These are phyloP conservation scores for Tympanoctomys barrerae DNA, from an alignment of 2,797 vertebrate genomes.

Conservation along the genomic window DNA sequence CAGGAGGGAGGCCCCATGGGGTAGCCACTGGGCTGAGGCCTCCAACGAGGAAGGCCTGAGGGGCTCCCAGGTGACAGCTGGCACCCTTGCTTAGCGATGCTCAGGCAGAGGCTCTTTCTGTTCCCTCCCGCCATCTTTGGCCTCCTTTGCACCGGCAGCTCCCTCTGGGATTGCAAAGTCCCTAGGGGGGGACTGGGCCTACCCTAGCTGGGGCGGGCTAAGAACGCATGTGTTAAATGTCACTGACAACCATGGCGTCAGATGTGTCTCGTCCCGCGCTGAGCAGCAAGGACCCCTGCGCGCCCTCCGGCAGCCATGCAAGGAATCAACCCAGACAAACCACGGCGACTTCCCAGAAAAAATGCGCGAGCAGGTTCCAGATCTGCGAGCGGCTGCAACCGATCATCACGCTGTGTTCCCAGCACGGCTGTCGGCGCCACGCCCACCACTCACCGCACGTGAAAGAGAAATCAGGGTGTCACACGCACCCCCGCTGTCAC, in stretches of 20 bases:
- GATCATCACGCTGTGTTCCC: background rate
- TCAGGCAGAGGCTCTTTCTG: background rate
- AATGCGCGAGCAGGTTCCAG: background rate
- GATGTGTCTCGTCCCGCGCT: background rate
- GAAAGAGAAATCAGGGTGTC: background rate
- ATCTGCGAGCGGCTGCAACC: background rate
- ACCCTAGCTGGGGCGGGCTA: background rate
- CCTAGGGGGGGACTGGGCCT: background rate
- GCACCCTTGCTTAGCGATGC: background rate
- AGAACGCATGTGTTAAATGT: background rate
- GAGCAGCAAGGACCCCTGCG: background rate
- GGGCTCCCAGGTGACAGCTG: no score
- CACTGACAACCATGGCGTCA: background rate
- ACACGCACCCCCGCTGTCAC: background rate
- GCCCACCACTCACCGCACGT: no score
- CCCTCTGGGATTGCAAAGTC: background rate
- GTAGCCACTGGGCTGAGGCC: background rate
- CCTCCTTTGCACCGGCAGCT: background rate
- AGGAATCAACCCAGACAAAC: constrained; percentile 12
- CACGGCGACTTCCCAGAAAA: background rate
- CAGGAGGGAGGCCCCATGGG: background rate
- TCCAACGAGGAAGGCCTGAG: background rate
- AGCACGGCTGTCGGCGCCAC: no score
- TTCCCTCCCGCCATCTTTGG: background rate
- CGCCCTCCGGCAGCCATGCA: background rate